These are phyloP conservation scores for Delia radicum DNA, from an alignment of 1,140 invertebrate genomes.

Conservation along the genomic window DNA sequence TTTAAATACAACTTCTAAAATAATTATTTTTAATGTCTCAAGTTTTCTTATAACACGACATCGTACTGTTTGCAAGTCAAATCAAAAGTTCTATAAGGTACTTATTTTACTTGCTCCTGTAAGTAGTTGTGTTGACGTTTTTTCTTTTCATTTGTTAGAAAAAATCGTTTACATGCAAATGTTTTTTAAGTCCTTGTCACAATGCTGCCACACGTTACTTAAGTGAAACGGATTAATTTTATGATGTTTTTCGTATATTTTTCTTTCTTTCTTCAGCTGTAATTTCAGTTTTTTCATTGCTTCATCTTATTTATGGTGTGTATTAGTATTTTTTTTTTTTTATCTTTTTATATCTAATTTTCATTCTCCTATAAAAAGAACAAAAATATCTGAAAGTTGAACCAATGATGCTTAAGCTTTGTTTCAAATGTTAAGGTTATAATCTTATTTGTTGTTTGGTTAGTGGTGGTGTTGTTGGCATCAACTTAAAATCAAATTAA, in stretches of 20 bases:
- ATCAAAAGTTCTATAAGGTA: neutral
- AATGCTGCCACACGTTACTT: slow-evolving; percentile 20
- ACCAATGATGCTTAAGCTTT: neutral
- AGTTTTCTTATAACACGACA: no score
- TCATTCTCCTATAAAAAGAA: neutral
- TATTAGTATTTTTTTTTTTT: neutral
- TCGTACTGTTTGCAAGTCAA: neutral
- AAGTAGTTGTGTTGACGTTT: neutral
- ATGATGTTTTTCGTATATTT: slow-evolving; percentile 2
- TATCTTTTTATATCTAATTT: neutral
- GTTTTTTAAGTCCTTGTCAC: neutral
- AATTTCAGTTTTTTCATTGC: neutral
- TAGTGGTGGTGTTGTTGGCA: neutral
- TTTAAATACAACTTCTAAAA: no score
- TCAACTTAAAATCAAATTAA: neutral
- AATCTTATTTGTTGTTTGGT: neutral
- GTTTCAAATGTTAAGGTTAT: slow-evolving; percentile 8
- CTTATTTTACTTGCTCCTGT: neutral
- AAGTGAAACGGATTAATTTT: slow-evolving; percentile 21
- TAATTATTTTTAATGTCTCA: no score
- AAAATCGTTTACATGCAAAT: slow-evolving; percentile 17
- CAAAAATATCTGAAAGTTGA: neutral
- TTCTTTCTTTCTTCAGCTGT: neutral
- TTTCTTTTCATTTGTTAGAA: neutral
- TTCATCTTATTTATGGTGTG: slow-evolving; percentile 12